Evolutionary conservation across 2,888 invertebrate genomes (phyloP).

Genomic region (Hedychridium roseum): DNA sequence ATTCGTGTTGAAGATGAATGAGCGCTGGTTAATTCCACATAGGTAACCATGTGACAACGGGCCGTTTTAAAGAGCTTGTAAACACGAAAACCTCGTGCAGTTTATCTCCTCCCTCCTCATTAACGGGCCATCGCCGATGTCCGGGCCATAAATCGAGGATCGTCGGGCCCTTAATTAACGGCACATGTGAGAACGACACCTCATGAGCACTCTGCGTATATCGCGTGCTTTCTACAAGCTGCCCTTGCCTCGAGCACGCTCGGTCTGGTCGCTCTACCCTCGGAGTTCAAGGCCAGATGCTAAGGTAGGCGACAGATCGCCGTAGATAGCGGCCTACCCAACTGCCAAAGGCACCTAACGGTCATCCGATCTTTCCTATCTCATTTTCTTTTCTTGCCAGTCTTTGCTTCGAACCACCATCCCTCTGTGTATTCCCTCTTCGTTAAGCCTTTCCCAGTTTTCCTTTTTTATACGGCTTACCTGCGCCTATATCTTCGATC

Average conservation of each 20-base stretch:
- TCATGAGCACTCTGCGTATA: no score
- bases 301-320: conserved; percentile 44
- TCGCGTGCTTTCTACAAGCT: no score
- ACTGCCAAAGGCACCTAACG: no score
- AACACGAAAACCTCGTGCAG: conserved; percentile 25
- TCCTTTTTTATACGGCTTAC: no score
- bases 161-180: conserved; percentile 32
- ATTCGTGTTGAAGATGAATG: no score
- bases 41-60: conserved; percentile 34
- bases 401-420: background rate
- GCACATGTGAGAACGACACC: conserved; percentile 29
- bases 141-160: conserved; percentile 33
- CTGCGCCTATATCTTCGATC: no score
- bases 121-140: no score
- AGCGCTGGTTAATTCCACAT: no score
- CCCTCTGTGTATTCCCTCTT: no score
- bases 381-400: background rate
- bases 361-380: background rate
- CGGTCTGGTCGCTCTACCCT: background rate
- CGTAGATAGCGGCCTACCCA: conserved; percentile 31
- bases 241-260: no score
- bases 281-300: conserved; percentile 34
- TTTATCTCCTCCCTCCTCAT: conserved; percentile 33
- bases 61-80: conserved; percentile 34
- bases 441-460: no score